Base-by-base conservation (phyloP, 2,888 invertebrate species). In the Helobdella robusta region DNA sequence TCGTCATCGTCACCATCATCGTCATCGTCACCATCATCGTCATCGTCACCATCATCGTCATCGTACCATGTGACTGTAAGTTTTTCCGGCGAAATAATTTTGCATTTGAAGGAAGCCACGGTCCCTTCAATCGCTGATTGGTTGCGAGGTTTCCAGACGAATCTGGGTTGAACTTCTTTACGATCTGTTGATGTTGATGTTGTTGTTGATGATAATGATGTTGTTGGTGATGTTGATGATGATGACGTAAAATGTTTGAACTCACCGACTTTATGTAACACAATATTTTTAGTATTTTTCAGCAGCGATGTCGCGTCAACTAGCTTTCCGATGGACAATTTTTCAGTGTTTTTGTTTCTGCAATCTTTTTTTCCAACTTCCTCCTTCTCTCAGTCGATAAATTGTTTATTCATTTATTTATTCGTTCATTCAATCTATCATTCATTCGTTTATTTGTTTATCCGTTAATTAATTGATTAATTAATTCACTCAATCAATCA, bases 61-160 rank as follows among this genome's bases (percentile, higher is more conserved):
- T 30, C 56, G 28, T 1, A 56, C 56, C 56, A 56, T 25, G 20
- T 56, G 30, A 56, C 56, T n/a, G 56, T 56, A 28, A 56, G 30
- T 1, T 32, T 56, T 5, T 56, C 56, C 5, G 56, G 32, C n/a
- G 56, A 56, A 30, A 56, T 28, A 2, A 56, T 56, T n/a, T 56
- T 56, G 56, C 56, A 56, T 28, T 56, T 56, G 56, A 56, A 56
- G 32, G 56, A 56, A n/a, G 56, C 56, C n/a, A n/a, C 32, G 56
- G 23, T 8, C 28, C 56, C 56, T 56, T 56, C 56, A 2, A 30
- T 28, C 30, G 30, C 25, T n/a, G 28, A 25, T 8, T 32, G 32
- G 32, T 56, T 56, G 28, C n/a, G 28, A 8, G 56, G 56, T 32
- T 56, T 56, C 56, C 56, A 56, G 8, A 56, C 18, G 56, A 56